Conservation (phyloP, 2,888 invertebrate species). For the Sisyra terminalis region DNA sequence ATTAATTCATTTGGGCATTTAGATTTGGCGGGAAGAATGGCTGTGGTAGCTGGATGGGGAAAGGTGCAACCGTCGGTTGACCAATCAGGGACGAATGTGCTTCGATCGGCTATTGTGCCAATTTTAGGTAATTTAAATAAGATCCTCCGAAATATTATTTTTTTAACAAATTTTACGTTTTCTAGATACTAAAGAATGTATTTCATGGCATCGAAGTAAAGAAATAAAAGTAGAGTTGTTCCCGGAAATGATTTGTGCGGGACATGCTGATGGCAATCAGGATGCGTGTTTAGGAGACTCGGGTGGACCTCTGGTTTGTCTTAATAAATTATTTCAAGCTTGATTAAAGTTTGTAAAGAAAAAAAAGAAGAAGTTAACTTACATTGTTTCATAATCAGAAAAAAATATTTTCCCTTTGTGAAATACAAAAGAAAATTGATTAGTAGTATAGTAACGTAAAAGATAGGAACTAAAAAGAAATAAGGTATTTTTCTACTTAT, state of each 20-base stretch:
- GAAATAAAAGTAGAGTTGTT: slow-evolving; percentile 61
- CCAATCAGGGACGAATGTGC: slow-evolving; percentile 63
- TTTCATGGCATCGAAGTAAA: slow-evolving; percentile 65
- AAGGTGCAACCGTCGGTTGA: slow-evolving; percentile 57
- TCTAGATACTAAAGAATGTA: slow-evolving; percentile 59
- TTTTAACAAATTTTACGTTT: not conserved
- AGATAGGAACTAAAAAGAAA: no score
- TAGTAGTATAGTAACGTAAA: no score
- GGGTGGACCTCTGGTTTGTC: slow-evolving; percentile 49
- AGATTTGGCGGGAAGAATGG: slow-evolving; percentile 34
- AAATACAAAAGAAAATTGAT: no score
- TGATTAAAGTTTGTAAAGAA: not conserved
- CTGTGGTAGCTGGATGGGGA: slow-evolving; percentile 69
- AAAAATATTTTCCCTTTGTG: not conserved
- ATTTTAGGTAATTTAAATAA: slow-evolving; percentile 47
- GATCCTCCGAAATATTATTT: not conserved
- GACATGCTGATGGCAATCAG: slow-evolving; percentile 64
- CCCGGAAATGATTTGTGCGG: slow-evolving; percentile 71
- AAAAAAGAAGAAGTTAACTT: not conserved
- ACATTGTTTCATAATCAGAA: not conserved
- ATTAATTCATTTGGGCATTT: slow-evolving; percentile 12
- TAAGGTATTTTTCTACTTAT: no score
- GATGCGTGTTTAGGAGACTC: slow-evolving; percentile 75
- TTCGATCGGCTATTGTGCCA: slow-evolving; percentile 67
- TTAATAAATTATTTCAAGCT: no score